Evolutionary conservation across 2,797 vertebrate species (phyloP).

Genomic region (Schizopygopsis malacanthus): DNA sequence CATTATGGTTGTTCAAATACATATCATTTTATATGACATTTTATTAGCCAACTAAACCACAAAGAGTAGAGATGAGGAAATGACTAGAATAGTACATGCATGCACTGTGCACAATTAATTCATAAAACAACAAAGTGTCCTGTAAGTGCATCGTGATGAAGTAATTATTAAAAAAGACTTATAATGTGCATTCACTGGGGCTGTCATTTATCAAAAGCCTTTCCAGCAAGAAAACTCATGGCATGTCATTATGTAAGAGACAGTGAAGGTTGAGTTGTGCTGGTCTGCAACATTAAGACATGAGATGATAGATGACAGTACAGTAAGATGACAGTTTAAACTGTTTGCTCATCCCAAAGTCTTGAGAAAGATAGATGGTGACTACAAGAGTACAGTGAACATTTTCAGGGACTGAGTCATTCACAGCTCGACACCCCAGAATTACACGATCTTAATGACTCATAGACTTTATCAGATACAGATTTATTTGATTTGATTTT

Average conservation of each 20-base stretch:
- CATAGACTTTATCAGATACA: neutral
- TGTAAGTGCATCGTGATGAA: neutral
- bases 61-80: slow-evolving; percentile 3
- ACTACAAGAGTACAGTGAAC: neutral
- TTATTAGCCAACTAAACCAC: slow-evolving; percentile 4
- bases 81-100: neutral
- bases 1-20: slow-evolving; percentile 20
- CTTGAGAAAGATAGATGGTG: slow-evolving; percentile 3
- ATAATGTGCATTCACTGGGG: neutral
- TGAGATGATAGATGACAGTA: slow-evolving; percentile 27
- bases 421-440: neutral
- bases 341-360: slow-evolving; percentile 17
- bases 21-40: slow-evolving; percentile 10
- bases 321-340: slow-evolving; percentile 19
- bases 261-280: slow-evolving; percentile 32
- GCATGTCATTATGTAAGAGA: neutral
- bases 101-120: neutral
- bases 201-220: neutral
- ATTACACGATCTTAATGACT: neutral
- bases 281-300: slow-evolving; percentile 24
- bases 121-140: neutral
- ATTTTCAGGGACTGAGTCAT: neutral
- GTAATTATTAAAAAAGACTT: slow-evolving; percentile 15
- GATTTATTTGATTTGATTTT: neutral
- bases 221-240: neutral